Base-by-base conservation (phyloP, 2,113 vertebrate genomes). In the Egretta garzetta region DNA sequence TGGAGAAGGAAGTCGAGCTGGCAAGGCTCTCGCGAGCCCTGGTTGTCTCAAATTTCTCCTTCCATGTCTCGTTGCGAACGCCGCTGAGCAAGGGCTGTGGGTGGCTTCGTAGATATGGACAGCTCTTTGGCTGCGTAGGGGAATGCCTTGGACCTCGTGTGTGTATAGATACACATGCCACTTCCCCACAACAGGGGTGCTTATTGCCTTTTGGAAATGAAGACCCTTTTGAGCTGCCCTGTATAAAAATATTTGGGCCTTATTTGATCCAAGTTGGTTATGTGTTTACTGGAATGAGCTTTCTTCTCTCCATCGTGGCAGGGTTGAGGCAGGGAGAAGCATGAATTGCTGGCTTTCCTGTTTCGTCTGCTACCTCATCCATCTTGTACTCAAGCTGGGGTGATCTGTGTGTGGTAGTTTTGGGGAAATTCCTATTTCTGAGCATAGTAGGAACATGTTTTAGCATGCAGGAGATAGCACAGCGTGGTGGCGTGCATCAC, bases 61-160 rank as follows among this genome's bases (percentile, higher is more conserved):
- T 16, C 56, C 47, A 47, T 4, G 33, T 63, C 39, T 22, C 0
- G 0, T 32, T 68, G 50, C 55, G 37, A 30, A 11, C 5, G 0
- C 55, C 35, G 64, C 47, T 68, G 71, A 80, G 75, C 53, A 15
- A 43, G 58, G 88, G 50, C 79, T 28, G 55, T 32, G 86, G 32
- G 72, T 96, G 91, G 30, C 68, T 73, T 50, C 3, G 3, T 22
- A 71, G 67, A 39, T 50, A 41, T 7, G 59, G 39, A 6, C 0
- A 1, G 13, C 27, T 49, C 41, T 77, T 77, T 89, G 67, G 68
- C 66, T 71, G 60, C 2, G 0, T 4, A 28, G 33, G 21, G 41
- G 32, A 59, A 49, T 92, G 66, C n/a, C 70, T 39, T 50, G 75
- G 27, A 20, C 75, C 41, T 66, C 5, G 12, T 90, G 71, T 82